A percentile compares a stretch with the other conserved stretches of the same genome.
These are phyloP conservation scores for Pristionchus entomophagus DNA, from an alignment of 2,888 invertebrate genomes.

Conservation along the genomic window DNA sequence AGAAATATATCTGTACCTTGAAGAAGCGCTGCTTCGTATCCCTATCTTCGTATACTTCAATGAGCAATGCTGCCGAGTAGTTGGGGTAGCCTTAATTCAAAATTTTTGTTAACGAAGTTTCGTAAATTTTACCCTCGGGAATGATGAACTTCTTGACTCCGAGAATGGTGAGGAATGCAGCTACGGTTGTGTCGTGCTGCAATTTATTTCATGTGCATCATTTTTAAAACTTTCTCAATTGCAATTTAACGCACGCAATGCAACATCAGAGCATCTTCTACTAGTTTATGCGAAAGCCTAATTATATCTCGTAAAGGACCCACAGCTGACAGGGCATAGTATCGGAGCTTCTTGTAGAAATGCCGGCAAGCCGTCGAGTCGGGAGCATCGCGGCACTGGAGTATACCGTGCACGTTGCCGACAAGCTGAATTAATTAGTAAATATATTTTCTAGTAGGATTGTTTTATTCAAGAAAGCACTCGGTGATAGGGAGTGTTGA, in stretches of 20 bases:
- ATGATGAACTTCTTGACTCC: not conserved
- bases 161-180: not conserved
- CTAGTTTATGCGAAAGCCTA: not conserved
- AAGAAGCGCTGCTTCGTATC: not conserved
- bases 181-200: slow-evolving; percentile 18
- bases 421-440: not conserved
- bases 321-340: slow-evolving; percentile 12
- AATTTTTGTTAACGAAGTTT: not conserved
- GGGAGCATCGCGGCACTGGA: not conserved
- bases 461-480: not conserved
- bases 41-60: not conserved
- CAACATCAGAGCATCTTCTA: not conserved
- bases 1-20: too few species aligned
- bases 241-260: not conserved
- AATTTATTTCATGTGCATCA: not conserved
- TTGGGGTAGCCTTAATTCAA: not conserved
- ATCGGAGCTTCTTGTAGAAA: slow-evolving; percentile 22
- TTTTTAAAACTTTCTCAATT: not conserved
- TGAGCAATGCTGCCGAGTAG: not conserved
- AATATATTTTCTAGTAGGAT: not conserved
- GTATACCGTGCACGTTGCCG: not conserved
- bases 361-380: not conserved
- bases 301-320: not conserved
- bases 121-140: not conserved
- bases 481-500: too few species aligned